Conservation (phyloP, 2,888 invertebrate genomes). For the Eupithecia inturbata region DNA sequence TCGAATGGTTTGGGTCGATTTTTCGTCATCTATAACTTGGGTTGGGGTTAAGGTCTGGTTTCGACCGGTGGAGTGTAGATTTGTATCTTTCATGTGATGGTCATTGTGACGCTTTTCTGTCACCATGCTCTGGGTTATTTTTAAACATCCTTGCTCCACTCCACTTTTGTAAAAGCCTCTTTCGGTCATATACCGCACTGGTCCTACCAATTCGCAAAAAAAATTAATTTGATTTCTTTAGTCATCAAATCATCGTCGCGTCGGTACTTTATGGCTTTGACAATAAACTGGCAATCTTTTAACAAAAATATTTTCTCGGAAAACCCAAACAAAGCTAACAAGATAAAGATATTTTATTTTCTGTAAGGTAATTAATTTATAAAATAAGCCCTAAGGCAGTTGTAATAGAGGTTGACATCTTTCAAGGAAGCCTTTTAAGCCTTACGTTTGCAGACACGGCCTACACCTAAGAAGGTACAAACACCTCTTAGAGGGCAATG, state of each 20-base stretch:
- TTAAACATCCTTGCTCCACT: background rate
- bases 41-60: background rate
- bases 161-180: background rate
- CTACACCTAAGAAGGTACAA: slow-evolving; percentile 28
- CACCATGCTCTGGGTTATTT: background rate
- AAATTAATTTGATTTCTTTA: background rate
- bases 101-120: background rate
- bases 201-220: background rate
- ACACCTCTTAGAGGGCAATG: slow-evolving; percentile 5
- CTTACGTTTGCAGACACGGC: slow-evolving; percentile 39
- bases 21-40: slow-evolving; percentile 11
- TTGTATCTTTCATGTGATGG: background rate
- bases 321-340: slow-evolving; percentile 3
- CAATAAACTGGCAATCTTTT: background rate
- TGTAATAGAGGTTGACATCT: slow-evolving; percentile 46
- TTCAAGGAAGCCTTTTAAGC: slow-evolving; percentile 61
- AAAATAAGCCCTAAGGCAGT: slow-evolving; percentile 4
- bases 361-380: background rate
- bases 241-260: background rate
- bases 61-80: background rate
- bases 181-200: background rate
- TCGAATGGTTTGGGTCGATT: slow-evolving; percentile 43
- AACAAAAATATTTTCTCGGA: background rate
- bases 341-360: background rate
- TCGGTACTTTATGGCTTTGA: background rate